Evolutionary conservation across 1,140 invertebrate species (phyloP).

Genomic region (Diploscapter pachys): DNA sequence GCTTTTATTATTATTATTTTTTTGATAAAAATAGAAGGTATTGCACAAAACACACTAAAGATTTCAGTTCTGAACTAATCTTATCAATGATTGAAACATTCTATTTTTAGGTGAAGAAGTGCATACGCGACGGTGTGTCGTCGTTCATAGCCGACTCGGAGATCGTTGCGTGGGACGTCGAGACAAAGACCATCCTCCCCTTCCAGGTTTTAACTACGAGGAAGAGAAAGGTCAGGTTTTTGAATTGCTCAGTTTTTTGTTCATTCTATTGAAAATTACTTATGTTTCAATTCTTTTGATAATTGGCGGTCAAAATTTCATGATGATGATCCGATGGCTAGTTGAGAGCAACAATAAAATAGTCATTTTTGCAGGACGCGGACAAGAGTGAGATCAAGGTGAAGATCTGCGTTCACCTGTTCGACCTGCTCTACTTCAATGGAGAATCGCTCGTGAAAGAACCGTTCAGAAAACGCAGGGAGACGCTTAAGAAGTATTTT

Average conservation of each 20-base stretch:
- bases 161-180: slow-evolving; percentile 90
- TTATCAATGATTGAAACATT: not conserved
- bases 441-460: slow-evolving; percentile 78
- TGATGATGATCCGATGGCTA: not conserved
- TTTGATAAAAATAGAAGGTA: not conserved
- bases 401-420: slow-evolving; percentile 94
- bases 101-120: slow-evolving; percentile 53
- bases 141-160: slow-evolving; percentile 93
- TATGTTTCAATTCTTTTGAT: slow-evolving; percentile 12
- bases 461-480: slow-evolving; percentile 74
- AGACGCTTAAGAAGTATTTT: slow-evolving; percentile 67
- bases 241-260: not conserved
- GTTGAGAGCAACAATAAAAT: no score
- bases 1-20: not conserved
- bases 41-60: not conserved
- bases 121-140: slow-evolving; percentile 67
- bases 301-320: not conserved
- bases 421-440: slow-evolving; percentile 93
- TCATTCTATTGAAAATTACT: no score
- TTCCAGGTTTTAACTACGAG: slow-evolving; percentile 94
- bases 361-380: slow-evolving; percentile 66
- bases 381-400: slow-evolving; percentile 85
- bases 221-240: slow-evolving; percentile 77
- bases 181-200: slow-evolving; percentile 84
- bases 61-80: not conserved